Percentiles rank a stretch among this genome's conserved stretches.
Evolutionary conservation across 2,113 vertebrate genomes (phyloP).

Genomic region (Eublepharis macularius): DNA sequence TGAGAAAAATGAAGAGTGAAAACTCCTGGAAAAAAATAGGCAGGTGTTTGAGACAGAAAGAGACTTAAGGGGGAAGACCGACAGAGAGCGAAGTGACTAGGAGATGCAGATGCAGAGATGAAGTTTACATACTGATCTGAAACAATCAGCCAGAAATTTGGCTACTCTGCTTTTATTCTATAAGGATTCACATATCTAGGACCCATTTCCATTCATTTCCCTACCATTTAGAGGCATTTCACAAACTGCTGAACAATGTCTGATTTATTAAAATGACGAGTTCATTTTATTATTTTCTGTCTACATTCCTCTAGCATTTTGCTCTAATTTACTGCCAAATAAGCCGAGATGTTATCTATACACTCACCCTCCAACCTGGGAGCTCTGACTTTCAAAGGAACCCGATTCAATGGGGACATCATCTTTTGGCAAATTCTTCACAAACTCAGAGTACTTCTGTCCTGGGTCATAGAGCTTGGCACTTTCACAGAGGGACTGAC

Average conservation of each 20-base stretch:
- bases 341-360: constrained; percentile 16
- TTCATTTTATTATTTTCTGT: constrained; percentile 6
- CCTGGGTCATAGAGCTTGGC: constrained; percentile 96
- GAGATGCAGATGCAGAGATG: not conserved
- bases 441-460: constrained; percentile 90
- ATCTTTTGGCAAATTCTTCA: constrained; percentile 83
- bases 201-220: not conserved
- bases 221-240: not conserved
- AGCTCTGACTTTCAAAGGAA: constrained; percentile 73
- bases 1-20: not conserved
- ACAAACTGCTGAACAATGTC: not conserved
- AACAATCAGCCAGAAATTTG: not conserved
- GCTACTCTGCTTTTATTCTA: not conserved
- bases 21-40: not conserved
- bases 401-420: constrained; percentile 74
- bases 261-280: not conserved
- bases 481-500: constrained; percentile 90
- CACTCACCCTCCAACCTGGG: constrained; percentile 84
- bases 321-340: constrained; percentile 2
- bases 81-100: not conserved
- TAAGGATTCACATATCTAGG: not conserved
- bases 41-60: not conserved
- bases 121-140: not conserved
- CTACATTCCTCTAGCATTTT: not conserved
- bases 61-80: not conserved